phyloP scores from a whole-genome alignment of 2,888 invertebrate genomes.

The Cerastis rubricosa region DNA sequence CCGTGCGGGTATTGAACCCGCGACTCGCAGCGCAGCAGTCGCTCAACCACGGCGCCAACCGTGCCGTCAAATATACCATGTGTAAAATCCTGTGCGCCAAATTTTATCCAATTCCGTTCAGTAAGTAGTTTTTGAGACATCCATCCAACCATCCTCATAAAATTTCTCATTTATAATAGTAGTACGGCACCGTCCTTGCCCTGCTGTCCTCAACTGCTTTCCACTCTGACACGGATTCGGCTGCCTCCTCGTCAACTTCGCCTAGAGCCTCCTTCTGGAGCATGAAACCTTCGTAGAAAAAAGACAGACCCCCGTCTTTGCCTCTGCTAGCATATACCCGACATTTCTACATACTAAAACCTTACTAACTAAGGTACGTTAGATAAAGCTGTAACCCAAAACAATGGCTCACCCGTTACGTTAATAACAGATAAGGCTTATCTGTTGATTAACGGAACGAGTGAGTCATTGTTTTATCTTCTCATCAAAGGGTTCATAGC shows the following conservation, averaged over 20 bases:
- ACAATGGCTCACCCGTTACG: background rate
- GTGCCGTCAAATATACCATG: no score
- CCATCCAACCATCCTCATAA: no score
- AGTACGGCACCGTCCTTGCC: no score
- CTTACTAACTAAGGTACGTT: background rate
- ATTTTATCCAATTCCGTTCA: no score
- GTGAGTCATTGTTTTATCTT: conserved; percentile 21
- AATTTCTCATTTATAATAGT: no score
- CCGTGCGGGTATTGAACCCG: no score
- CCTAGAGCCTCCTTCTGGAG: background rate
- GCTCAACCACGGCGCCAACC: no score
- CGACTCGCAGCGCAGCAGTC: no score
- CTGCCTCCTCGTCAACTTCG: background rate
- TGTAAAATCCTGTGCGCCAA: no score
- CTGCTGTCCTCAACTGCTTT: background rate
- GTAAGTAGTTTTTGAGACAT: no score
- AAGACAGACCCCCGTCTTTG: background rate
- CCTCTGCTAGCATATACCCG: background rate
- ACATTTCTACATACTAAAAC: background rate
- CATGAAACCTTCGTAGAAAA: background rate
- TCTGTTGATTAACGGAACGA: background rate
- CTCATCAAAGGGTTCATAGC: background rate
- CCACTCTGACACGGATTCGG: background rate
- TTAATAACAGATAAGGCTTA: background rate
- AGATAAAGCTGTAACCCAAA: background rate